A percentile compares a stretch with the other conserved stretches of the same genome.
These are phyloP conservation scores for Atrina japonica DNA, from an alignment of 2,888 invertebrate species.

Conservation along the genomic window DNA sequence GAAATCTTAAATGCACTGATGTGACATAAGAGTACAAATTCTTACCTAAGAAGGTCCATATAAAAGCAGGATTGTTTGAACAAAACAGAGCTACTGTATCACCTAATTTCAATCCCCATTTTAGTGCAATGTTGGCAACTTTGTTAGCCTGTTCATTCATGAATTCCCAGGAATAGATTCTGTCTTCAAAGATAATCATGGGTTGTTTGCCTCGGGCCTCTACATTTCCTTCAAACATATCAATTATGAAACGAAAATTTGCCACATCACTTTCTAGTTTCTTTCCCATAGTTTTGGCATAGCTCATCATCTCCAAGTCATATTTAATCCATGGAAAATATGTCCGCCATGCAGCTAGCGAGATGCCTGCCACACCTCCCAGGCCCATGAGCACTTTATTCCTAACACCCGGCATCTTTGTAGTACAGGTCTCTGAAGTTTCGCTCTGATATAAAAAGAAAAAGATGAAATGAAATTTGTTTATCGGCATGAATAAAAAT, in stretches of 20 bases:
- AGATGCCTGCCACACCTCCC: slow-evolving; percentile 32
- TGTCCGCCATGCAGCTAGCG: slow-evolving; percentile 38
- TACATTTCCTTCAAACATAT: slow-evolving; percentile 68
- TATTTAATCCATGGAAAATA: slow-evolving; percentile 44
- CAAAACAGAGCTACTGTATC: slow-evolving; percentile 73
- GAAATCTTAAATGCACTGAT: too few species aligned
- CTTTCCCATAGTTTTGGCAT: too few species aligned
- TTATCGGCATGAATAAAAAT: too few species aligned
- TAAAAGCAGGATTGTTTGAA: slow-evolving; percentile 73
- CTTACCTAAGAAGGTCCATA: slow-evolving; percentile 76
- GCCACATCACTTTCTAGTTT: slow-evolving; percentile 26
- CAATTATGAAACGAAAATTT: slow-evolving; percentile 46
- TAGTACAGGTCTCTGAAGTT: too few species aligned
- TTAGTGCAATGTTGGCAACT: slow-evolving; percentile 68
- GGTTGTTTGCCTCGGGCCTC: slow-evolving; percentile 60
- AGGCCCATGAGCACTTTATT: slow-evolving; percentile 37
- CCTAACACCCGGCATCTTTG: slow-evolving; percentile 26
- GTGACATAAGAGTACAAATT: too few species aligned
- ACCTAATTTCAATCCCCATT: slow-evolving; percentile 60
- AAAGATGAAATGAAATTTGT: too few species aligned
- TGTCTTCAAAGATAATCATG: slow-evolving; percentile 72
- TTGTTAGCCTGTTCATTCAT: slow-evolving; percentile 73
- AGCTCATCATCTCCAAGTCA: slow-evolving; percentile 46
- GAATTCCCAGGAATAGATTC: slow-evolving; percentile 69
- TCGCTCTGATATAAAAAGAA: too few species aligned